These are phyloP conservation scores for Holacanthus passer DNA, from an alignment of 2,113 vertebrate genomes.

Conservation along the genomic window DNA sequence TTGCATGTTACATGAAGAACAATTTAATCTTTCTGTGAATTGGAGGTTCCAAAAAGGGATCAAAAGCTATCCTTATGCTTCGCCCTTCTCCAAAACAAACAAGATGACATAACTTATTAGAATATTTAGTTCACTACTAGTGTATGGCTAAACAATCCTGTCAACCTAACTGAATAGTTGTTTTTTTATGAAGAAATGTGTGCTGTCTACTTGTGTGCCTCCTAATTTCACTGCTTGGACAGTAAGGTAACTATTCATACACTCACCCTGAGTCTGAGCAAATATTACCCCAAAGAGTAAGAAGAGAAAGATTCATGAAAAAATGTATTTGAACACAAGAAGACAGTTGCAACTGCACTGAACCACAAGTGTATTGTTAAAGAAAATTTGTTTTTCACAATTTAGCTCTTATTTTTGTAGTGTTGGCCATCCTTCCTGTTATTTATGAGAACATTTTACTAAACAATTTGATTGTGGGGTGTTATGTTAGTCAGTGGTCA, in stretches of 20 bases:
- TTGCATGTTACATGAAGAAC: constrained; percentile 5
- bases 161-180: not conserved
- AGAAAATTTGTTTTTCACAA: not conserved
- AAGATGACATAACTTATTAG: not conserved
- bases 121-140: not conserved
- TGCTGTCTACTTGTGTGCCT: constrained; percentile 29
- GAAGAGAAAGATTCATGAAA: not conserved
- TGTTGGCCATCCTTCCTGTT: not conserved
- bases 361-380: not conserved
- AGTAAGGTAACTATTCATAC: not conserved
- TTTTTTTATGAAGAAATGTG: constrained; percentile 26
- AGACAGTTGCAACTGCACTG: not conserved
- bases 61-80: not conserved
- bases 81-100: not conserved
- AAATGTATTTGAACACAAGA: not conserved
- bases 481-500: not conserved
- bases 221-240: constrained; percentile 5
- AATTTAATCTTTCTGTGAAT: not conserved
- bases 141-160: not conserved
- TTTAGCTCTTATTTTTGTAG: constrained; percentile 23
- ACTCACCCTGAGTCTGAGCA: constrained; percentile 19
- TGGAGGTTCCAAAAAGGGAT: not conserved
- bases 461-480: not conserved
- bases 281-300: constrained; percentile 18
- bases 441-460: constrained; percentile 9